A percentile compares a stretch with the other conserved stretches of the same genome.
Evolutionary conservation across 2,113 vertebrate species (phyloP).

Genomic region (Polyodon spathula): DNA sequence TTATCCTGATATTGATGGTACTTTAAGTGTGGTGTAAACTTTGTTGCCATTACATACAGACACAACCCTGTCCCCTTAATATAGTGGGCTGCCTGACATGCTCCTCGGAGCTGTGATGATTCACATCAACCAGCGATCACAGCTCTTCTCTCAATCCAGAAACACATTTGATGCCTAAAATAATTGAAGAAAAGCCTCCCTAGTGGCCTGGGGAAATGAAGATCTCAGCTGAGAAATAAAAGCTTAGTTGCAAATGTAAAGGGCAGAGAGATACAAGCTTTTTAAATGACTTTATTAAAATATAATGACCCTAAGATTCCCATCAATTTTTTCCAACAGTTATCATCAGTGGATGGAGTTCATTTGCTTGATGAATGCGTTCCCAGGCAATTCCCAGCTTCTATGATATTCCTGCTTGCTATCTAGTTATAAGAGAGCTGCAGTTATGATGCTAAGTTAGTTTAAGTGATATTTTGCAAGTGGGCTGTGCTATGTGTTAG

Average conservation of each 20-base stretch:
- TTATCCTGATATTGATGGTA: too few relatives aligned
- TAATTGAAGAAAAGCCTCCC: too few relatives aligned
- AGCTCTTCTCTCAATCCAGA: too few relatives aligned
- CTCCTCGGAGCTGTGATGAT: too few relatives aligned
- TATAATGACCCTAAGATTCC: constrained; percentile 49
- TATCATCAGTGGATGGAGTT: constrained; percentile 21
- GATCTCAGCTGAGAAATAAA: constrained; percentile 42
- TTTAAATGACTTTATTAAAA: constrained; percentile 60
- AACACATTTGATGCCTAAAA: too few relatives aligned
- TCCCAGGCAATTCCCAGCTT: constrained; percentile 20
- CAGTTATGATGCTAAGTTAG: background rate
- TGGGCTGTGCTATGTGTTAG: too few relatives aligned
- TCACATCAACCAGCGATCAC: too few relatives aligned
- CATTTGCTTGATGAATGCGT: constrained; percentile 44
- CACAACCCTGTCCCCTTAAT: too few relatives aligned
- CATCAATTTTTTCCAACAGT: constrained; percentile 44
- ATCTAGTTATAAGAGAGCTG: background rate
- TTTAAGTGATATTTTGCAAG: too few relatives aligned
- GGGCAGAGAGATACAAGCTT: constrained; percentile 44
- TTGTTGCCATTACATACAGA: too few relatives aligned
- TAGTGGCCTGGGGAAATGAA: constrained; percentile 36
- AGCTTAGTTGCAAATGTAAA: constrained; percentile 37
- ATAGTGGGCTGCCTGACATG: too few relatives aligned
- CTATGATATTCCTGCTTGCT: background rate
- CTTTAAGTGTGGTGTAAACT: too few relatives aligned